Base-by-base conservation (phyloP, 2,113 vertebrate genomes). In the Nycticryphes semicollaris region DNA sequence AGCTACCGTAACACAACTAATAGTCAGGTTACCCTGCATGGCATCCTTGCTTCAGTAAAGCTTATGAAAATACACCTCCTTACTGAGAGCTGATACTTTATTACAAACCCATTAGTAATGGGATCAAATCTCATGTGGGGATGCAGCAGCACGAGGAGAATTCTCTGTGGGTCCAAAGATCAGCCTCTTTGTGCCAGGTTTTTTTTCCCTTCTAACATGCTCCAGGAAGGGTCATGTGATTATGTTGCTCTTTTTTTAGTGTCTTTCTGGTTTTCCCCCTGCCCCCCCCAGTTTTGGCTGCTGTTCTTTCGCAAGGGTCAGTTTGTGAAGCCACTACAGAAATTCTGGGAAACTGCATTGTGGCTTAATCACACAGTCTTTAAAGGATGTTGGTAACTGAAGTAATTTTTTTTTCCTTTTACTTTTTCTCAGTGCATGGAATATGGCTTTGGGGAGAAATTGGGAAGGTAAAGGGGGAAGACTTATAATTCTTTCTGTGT, bases 271-370 rank as follows among this genome's bases (percentile, higher is more conserved):
- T 2, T 50, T 47, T 47, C 41, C 43, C 43, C 43, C 43, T 12
- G 39, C 39, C 39, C 39, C 39, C 39, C 39, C 39, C 39, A 39
- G 9, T 39, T 39, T 39, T 39, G 39, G 39, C 8, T 70, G 15
- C 12, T 81, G 22, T 39, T 87, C 43, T 80, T 68, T 53, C 67
- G 5, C 31, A 64, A 84, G 51, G 56, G 7, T 87, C 50, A 82
- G 12, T 87, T 87, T 87, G 30, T 76, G 56, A 67, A 81, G 23
- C 30, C 24, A 35, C 47, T 78, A n/a, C 69, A 86, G 79, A 92
- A 82, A 63, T 90, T 95, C 76, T 93, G 87, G 66, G 87, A 91
- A 97, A 89, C 25, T 63, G 19, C 9, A 35, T 0, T 63, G 48
- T 45, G 68, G 18, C 41, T 80, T 66, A 19, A 77, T 95, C 67